phyloP scores from a whole-genome alignment of 2,888 invertebrate genomes.

The Apoda limacodes region DNA sequence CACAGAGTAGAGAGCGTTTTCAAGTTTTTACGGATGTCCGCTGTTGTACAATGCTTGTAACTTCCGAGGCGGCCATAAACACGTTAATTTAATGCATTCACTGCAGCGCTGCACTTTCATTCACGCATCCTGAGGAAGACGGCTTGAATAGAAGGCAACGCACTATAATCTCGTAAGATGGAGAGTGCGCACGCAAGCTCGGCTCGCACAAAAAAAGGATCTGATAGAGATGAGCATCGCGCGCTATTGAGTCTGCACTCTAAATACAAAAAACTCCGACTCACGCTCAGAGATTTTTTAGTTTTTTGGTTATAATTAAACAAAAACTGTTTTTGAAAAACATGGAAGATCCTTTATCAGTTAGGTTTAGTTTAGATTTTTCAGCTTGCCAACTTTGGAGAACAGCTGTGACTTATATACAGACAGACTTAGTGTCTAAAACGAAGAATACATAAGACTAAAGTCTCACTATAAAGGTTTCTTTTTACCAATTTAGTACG shows the following conservation, averaged over 20 bases:
- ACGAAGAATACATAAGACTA: too few relatives aligned
- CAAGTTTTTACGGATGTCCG: conserved; percentile 14
- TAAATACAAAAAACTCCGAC: conserved; percentile 9
- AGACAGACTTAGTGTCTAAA: too few relatives aligned
- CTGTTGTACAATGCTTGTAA: conserved; percentile 15
- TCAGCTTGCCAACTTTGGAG: too few relatives aligned
- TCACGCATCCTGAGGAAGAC: conserved; percentile 29
- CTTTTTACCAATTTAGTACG: too few relatives aligned
- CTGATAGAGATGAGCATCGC: too few relatives aligned
- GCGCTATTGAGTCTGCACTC: conserved; percentile 6
- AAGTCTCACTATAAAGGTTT: too few relatives aligned
- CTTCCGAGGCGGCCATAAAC: conserved; percentile 22
- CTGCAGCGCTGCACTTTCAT: conserved; percentile 44
- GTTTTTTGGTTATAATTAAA: too few relatives aligned
- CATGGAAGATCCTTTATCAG: too few relatives aligned
- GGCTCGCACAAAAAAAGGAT: conserved; percentile 5
- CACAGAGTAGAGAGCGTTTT: too few relatives aligned
- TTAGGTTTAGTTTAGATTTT: too few relatives aligned
- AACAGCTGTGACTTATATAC: too few relatives aligned
- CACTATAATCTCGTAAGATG: conserved; percentile 54
- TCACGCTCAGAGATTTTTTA: conserved; percentile 18
- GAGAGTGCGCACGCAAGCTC: conserved; percentile 35
- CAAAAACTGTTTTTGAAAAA: too few relatives aligned
- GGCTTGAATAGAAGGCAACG: conserved; percentile 44
- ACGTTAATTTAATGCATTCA: conserved; percentile 23